Percentiles rank a stretch among this genome's conserved stretches.
Evolutionary conservation across 2,797 vertebrate genomes (phyloP).

Genomic region (Rachycentron canadum): DNA sequence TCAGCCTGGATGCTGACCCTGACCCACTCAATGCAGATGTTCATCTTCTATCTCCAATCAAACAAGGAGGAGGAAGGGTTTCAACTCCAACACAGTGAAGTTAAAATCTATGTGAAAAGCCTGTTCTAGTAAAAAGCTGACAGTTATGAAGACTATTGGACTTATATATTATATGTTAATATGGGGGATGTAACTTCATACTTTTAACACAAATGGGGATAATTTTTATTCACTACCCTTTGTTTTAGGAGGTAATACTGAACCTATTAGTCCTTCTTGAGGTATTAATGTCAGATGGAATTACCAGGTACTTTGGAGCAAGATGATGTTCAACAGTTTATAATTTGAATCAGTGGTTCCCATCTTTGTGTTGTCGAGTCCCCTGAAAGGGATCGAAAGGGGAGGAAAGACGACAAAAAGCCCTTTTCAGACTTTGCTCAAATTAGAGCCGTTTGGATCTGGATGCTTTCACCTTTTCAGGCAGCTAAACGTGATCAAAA

Average conservation of each 20-base stretch:
- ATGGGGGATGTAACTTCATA: neutral
- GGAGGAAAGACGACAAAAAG: neutral
- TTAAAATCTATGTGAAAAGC: too few relatives aligned
- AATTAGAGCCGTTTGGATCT: neutral
- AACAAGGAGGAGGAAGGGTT: neutral
- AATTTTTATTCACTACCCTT: neutral
- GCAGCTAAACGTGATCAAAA: neutral
- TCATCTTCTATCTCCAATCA: neutral
- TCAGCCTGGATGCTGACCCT: slow-evolving; percentile 8
- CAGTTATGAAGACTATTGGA: neutral
- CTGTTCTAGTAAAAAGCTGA: neutral
- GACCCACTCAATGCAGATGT: slow-evolving; percentile 1
- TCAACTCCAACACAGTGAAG: too few relatives aligned
- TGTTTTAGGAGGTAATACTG: neutral
- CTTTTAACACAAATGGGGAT: neutral
- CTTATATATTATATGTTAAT: neutral
- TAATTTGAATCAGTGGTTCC: neutral
- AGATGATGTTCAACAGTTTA: neutral
- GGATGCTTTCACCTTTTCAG: neutral
- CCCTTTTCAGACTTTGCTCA: neutral
- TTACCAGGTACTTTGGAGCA: neutral
- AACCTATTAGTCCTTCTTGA: neutral
- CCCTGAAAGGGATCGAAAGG: slow-evolving; percentile 7
- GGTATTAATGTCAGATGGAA: neutral
- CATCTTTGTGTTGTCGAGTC: neutral